phyloP scores from a whole-genome alignment of 2,797 vertebrate species.

The Fringilla coelebs region DNA sequence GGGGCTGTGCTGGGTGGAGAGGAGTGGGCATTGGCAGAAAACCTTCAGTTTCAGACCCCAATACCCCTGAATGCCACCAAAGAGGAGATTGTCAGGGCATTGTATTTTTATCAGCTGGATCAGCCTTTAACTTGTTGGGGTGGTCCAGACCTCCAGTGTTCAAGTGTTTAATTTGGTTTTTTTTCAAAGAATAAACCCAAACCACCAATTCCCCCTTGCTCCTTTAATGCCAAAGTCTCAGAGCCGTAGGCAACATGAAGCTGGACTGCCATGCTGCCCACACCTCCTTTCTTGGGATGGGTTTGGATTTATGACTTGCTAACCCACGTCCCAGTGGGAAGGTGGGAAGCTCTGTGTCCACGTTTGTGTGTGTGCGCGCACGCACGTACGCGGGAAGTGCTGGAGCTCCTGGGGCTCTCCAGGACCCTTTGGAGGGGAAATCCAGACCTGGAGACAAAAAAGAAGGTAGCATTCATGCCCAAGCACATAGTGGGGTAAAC shows the following conservation, averaged over 20 bases:
- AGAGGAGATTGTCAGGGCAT: neutral
- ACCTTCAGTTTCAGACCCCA: neutral
- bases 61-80: neutral
- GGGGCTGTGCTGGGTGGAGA: neutral
- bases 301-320: conserved; percentile 14
- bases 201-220: neutral
- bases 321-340: neutral
- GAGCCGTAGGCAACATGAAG: neutral
- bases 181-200: neutral
- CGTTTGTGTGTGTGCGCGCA: neutral
- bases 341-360: neutral
- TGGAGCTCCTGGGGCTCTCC: neutral
- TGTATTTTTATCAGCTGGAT: neutral
- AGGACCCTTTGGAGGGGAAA: neutral
- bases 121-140: neutral
- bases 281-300: neutral
- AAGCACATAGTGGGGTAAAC: conserved; percentile 26
- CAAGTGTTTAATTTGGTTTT: neutral
- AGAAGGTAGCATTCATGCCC: conserved; percentile 49
- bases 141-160: neutral
- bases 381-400: neutral
- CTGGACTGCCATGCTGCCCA: neutral
- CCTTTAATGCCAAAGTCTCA: neutral
- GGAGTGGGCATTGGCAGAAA: neutral
- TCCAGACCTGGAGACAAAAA: conserved; percentile 25